Conservation (phyloP, 2,888 invertebrate genomes). For the Melinopterus prodromus region DNA sequence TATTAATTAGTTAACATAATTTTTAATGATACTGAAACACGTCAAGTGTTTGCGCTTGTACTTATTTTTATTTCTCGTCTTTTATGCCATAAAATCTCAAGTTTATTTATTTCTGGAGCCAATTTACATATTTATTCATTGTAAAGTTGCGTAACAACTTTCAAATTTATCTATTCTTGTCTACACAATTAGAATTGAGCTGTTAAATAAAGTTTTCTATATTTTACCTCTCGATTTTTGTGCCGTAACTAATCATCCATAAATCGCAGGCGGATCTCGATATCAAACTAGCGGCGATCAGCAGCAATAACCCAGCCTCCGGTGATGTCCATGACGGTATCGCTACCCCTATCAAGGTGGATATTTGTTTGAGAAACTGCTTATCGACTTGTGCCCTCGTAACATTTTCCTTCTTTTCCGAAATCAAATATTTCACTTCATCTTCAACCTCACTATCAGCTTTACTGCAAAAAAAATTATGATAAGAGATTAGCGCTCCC, state of each 20-base stretch:
- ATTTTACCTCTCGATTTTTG: constrained; percentile 86
- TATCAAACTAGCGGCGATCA: constrained; percentile 83
- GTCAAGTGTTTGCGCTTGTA: too few relatives aligned
- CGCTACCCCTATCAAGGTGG: constrained; percentile 74
- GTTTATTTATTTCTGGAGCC: too few relatives aligned
- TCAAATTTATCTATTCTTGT: not conserved
- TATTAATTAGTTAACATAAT: too few relatives aligned
- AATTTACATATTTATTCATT: too few relatives aligned
- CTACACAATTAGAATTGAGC: not conserved
- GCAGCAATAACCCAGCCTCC: constrained; percentile 76
- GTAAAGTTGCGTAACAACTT: too few relatives aligned
- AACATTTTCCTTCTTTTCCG: constrained; percentile 68
- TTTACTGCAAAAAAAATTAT: constrained; percentile 58
- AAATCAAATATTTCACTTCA: constrained; percentile 82
- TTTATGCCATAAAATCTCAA: too few relatives aligned
- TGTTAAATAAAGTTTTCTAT: not conserved
- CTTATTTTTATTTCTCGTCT: too few relatives aligned
- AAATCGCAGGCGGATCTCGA: constrained; percentile 94
- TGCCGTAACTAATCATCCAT: constrained; percentile 96
- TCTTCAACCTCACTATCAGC: constrained; percentile 68
- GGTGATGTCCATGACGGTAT: constrained; percentile 81
- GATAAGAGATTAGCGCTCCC: constrained; percentile 29
- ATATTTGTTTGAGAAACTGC: constrained; percentile 75
- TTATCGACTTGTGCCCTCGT: constrained; percentile 81
- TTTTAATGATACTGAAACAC: too few relatives aligned